Evolutionary conservation across 2,113 vertebrate genomes (phyloP), one percentile per base, ranked within the genome.

Genomic region (Phalacrocorax aristotelis): DNA sequence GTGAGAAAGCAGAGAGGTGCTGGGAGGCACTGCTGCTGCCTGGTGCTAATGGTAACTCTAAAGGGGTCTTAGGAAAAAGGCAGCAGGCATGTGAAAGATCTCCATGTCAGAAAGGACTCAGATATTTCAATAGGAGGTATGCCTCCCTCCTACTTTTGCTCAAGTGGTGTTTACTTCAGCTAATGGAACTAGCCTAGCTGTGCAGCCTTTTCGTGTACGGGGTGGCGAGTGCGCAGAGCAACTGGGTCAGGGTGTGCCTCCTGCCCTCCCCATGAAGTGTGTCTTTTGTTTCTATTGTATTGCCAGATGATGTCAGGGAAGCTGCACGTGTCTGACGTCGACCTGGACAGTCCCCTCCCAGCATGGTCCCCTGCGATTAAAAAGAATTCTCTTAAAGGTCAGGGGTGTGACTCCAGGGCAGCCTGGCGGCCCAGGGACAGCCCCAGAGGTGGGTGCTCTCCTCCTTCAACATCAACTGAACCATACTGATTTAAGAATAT

Each of bases 251-350:
- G 95, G 93, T 38, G 95, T 94, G 95, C 46, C 71, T 96, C 94
- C 52, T 97, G 91, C 87, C 87, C 95, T 96, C 94, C 75, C 75
- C 51, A 58, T 95, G 54, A 94, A 94, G 69, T 88, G 49, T 54
- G 54, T 58, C 57, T 62, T 97, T 94, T 90, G 51, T 86, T 90
- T 86, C 65, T 55, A 58, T 38, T 65, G 32, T 70, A 51, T 64
- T 91, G 81, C 87, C 87, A 95, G 34, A 91, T 95, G 76, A 95
- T 72, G 66, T 95, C 94, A 94, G 75, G 48, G 55, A 83, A 80
- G 15, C 18, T 40, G 26, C 38, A 8, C 87, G 70, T 46, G 68
- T 58, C 69, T 96, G 84, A 89, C 75, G 17, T 49, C 9, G 20
- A 49, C 18, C 0, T 0, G 74, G 71, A 69, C 40, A 76, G 74